These are phyloP conservation scores for Allolobophora icterica DNA, from an alignment of 2,888 invertebrate genomes.

Conservation along the genomic window DNA sequence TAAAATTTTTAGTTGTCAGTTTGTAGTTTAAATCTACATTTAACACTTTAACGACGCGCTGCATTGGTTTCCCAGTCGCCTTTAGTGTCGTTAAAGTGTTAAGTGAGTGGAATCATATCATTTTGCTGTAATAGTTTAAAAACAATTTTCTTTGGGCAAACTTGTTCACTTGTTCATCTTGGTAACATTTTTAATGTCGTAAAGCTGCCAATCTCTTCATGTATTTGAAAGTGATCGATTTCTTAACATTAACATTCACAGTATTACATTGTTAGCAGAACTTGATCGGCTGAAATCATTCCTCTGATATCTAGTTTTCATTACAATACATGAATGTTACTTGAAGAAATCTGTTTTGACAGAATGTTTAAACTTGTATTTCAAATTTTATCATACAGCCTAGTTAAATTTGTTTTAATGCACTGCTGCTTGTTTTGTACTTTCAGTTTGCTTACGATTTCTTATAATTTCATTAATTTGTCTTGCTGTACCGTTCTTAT, in stretches of 20 bases:
- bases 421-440: not conserved
- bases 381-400: no score
- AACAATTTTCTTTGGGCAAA: not conserved
- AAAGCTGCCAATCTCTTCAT: not conserved
- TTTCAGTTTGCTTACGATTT: not conserved
- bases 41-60: no score
- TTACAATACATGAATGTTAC: not conserved
- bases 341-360: not conserved
- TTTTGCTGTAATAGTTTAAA: not conserved
- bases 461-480: not conserved
- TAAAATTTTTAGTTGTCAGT: no score
- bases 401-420: not conserved
- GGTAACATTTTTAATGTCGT: not conserved
- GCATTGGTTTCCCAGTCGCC: no score
- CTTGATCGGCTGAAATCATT: not conserved
- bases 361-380: not conserved
- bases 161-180: not conserved
- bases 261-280: not conserved
- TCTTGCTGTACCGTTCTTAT: not conserved
- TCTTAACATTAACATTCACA: not conserved
- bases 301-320: no score
- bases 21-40: no score
- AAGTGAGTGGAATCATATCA: no score
- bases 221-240: not conserved
- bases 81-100: no score